A percentile compares a stretch with the other conserved stretches of the same genome.
Conservation (phyloP, 2,888 invertebrate species). For the Lordiphosa andalusiaca region DNA sequence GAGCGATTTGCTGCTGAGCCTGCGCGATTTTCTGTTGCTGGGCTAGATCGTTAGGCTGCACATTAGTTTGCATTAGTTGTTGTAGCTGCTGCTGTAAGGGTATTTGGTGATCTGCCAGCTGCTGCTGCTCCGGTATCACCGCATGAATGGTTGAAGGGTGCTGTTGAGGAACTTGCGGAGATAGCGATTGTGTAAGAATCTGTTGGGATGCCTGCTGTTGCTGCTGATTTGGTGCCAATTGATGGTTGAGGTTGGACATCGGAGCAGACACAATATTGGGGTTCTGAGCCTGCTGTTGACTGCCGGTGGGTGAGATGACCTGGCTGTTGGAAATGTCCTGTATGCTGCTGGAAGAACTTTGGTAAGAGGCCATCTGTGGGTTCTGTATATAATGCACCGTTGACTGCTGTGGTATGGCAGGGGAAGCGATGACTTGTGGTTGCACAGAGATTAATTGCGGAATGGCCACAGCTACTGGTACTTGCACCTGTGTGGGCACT, state of each 20-base stretch:
- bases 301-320: constrained; percentile 60
- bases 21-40: constrained; percentile 43
- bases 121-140: constrained; percentile 25
- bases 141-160: constrained; percentile 10
- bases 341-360: constrained; percentile 43
- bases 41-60: constrained; percentile 45
- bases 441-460: constrained; percentile 56
- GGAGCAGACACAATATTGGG: constrained; percentile 19
- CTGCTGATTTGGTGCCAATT: background rate
- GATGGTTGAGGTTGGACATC: constrained; percentile 3
- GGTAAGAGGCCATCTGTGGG: constrained; percentile 66
- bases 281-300: constrained; percentile 45
- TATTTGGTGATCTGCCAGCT: constrained; percentile 48
- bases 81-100: constrained; percentile 71
- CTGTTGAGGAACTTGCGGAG: constrained; percentile 4
- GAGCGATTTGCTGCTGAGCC: constrained; percentile 46
- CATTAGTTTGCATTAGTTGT: constrained; percentile 54
- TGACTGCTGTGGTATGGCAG: constrained; percentile 58
- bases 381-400: constrained; percentile 70
- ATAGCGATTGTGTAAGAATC: background rate
- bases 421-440: constrained; percentile 50
- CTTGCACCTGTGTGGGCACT: constrained; percentile 21
- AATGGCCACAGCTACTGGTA: constrained; percentile 14
- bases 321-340: constrained; percentile 57
- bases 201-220: constrained; percentile 5